phyloP scores from a whole-genome alignment of 1,140 invertebrate species.

The Stegodyphus dumicola region DNA sequence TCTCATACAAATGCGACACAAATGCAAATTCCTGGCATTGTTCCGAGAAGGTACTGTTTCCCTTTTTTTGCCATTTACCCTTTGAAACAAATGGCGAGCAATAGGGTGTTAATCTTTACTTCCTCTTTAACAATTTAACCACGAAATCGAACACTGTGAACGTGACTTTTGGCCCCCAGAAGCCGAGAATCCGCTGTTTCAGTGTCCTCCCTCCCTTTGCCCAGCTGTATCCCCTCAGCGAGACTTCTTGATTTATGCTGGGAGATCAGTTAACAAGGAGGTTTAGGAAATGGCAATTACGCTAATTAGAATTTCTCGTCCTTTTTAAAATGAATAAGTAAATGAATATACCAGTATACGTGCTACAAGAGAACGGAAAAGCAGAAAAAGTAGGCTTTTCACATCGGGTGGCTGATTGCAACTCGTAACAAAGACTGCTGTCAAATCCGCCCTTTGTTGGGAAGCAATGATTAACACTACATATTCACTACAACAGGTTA shows the following conservation, averaged over 20 bases:
- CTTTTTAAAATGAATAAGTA: slow-evolving; percentile 20
- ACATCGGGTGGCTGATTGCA: background rate
- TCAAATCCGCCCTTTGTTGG: background rate
- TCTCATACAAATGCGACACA: slow-evolving; percentile 3
- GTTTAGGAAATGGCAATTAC: slow-evolving; percentile 20
- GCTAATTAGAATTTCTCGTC: slow-evolving; percentile 7
- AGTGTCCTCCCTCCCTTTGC: no score
- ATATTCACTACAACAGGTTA: slow-evolving; percentile 12
- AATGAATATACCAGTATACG: background rate
- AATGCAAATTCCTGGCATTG: slow-evolving; percentile 17
- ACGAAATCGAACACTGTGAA: slow-evolving; percentile 3
- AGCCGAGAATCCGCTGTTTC: background rate
- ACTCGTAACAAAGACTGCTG: slow-evolving; percentile 6
- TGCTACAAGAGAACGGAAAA: background rate
- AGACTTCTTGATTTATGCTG: slow-evolving; percentile 1
- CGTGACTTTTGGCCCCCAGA: slow-evolving; percentile 8
- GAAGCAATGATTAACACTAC: background rate
- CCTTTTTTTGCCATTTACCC: background rate
- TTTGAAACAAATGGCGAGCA: background rate
- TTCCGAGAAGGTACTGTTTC: background rate
- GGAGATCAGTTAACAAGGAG: background rate
- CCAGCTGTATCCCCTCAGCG: no score
- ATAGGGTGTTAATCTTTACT: slow-evolving; percentile 13
- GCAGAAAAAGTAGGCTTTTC: background rate
- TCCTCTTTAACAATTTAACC: slow-evolving; percentile 27